These are phyloP conservation scores for Sipunculus nudus DNA, from an alignment of 2,888 invertebrate genomes.

Conservation along the genomic window DNA sequence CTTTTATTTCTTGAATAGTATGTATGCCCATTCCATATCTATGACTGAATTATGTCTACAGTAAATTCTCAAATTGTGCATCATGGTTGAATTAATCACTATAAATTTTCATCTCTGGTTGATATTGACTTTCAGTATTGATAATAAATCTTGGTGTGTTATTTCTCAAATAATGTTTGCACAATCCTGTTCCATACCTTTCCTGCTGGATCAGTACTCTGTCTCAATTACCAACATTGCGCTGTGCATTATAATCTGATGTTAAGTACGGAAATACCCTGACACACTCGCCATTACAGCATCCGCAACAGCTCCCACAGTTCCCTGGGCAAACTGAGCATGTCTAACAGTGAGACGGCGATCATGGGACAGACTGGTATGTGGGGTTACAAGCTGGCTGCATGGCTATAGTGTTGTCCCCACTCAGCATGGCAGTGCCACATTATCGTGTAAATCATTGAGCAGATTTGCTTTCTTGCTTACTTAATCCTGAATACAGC, in stretches of 20 bases:
- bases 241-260: neutral
- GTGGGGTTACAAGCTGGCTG: neutral
- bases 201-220: neutral
- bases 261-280: neutral
- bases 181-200: neutral
- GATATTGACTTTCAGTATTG: no score
- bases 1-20: no score
- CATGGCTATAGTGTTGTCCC: neutral
- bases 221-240: neutral
- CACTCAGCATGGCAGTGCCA: neutral
- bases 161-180: no score
- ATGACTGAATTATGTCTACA: no score
- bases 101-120: no score
- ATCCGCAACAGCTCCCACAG: slow-evolving; percentile 88
- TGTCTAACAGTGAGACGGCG: neutral
- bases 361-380: neutral
- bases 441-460: neutral
- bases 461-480: slow-evolving; percentile 10
- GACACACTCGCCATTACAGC: neutral
- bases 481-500: no score
- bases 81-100: no score
- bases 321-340: slow-evolving; percentile 80
- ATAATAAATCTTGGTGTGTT: no score
- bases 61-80: no score
- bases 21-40: no score